A percentile compares a stretch with the other conserved stretches of the same genome.
phyloP scores from a whole-genome alignment of 2,888 invertebrate species.

The Allophyes oxyacanthae region DNA sequence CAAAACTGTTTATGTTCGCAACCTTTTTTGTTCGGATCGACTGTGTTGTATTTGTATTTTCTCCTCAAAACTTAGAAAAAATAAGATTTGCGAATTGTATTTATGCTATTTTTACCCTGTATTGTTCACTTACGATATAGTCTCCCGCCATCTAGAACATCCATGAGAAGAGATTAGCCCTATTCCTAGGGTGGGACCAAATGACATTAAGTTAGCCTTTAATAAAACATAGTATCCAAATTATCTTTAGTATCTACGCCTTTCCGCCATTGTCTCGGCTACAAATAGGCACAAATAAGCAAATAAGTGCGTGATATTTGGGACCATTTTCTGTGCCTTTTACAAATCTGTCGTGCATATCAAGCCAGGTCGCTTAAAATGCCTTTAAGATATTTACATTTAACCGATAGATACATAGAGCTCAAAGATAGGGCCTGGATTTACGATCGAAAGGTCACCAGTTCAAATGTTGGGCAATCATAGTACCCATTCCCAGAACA shows the following conservation, averaged over 20 bases:
- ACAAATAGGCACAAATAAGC: slow-evolving; percentile 43
- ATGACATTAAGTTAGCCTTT: slow-evolving; percentile 13
- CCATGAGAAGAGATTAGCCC: no score
- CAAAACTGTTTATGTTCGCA: no score
- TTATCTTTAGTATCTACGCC: slow-evolving; percentile 20
- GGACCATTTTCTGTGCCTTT: slow-evolving; percentile 45
- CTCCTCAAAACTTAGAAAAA: no score
- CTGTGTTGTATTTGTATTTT: no score
- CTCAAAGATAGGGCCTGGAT: slow-evolving; percentile 54
- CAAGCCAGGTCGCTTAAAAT: slow-evolving; percentile 47
- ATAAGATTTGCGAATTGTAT: no score
- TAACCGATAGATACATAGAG: slow-evolving; percentile 46
- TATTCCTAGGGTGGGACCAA: no score
- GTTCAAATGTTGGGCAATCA: slow-evolving; percentile 54
- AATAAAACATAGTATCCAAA: slow-evolving; percentile 20
- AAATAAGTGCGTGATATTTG: slow-evolving; percentile 45
- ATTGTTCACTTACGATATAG: no score
- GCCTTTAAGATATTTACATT: slow-evolving; percentile 55
- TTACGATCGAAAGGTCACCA: slow-evolving; percentile 56
- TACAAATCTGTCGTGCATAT: slow-evolving; percentile 55
- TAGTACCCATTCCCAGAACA: slow-evolving; percentile 46
- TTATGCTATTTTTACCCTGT: no score
- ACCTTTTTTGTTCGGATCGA: no score
- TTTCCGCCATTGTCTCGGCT: slow-evolving; percentile 35
- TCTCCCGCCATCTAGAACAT: no score